phyloP scores from a whole-genome alignment of 2,888 invertebrate genomes.

The Palloptera scutellata region DNA sequence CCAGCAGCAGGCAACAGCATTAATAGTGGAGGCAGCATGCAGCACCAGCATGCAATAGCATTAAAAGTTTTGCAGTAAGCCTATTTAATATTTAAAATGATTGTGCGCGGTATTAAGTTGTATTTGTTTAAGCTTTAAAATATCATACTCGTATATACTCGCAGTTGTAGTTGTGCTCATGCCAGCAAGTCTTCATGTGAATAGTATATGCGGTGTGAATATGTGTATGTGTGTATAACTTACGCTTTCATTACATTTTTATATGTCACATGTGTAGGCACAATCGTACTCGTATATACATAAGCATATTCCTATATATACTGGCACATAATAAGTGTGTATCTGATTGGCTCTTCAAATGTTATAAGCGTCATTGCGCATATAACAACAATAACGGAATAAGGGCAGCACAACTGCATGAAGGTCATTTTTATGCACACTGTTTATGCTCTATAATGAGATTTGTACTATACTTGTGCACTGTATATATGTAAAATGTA shows the following conservation, averaged over 20 bases:
- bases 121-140: not conserved
- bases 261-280: too few relatives aligned
- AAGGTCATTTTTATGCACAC: too few relatives aligned
- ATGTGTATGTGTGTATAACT: not conserved
- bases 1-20: not conserved
- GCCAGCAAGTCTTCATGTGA: not conserved
- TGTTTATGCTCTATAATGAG: too few relatives aligned
- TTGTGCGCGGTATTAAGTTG: not conserved
- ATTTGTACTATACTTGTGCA: not conserved
- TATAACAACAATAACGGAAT: too few relatives aligned
- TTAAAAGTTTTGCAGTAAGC: not conserved
- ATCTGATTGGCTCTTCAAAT: too few relatives aligned
- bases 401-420: too few relatives aligned
- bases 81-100: conserved; percentile 8
- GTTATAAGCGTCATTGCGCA: too few relatives aligned
- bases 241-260: too few relatives aligned
- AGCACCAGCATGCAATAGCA: not conserved
- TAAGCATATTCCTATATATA: too few relatives aligned
- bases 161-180: not conserved
- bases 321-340: too few relatives aligned
- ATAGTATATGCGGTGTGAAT: not conserved
- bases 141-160: not conserved
- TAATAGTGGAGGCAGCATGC: too few relatives aligned
- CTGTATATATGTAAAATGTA: not conserved
- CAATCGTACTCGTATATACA: too few relatives aligned